A percentile compares a stretch with the other conserved stretches of the same genome.
Conservation (phyloP, 2,797 vertebrate species). For the Thripadectes ignobilis region DNA sequence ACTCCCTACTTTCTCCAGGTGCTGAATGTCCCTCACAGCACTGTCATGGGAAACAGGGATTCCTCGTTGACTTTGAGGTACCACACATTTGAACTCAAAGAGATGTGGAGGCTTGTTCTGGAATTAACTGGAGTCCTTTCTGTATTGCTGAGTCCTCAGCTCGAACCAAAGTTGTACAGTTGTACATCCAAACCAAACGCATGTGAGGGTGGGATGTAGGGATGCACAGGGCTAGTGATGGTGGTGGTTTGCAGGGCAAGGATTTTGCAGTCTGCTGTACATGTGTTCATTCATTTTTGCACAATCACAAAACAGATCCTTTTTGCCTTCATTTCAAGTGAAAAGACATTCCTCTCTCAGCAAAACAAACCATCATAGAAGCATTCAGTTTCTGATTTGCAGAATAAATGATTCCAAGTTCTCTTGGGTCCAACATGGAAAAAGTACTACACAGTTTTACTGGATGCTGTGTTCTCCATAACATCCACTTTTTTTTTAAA, state of each 20-base stretch:
- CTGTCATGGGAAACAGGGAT: not conserved
- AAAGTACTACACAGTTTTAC: not conserved
- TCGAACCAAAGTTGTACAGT: not conserved
- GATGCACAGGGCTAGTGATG: not conserved
- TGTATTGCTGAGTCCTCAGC: not conserved
- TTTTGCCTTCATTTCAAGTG: conserved; percentile 12
- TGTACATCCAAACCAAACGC: not conserved
- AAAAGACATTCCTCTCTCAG: conserved; percentile 37
- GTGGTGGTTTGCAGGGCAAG: not conserved
- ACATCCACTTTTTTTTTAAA: not conserved
- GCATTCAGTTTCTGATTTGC: conserved; percentile 7
- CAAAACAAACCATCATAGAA: conserved; percentile 1
- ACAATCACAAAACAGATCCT: not conserved
- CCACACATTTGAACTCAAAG: not conserved
- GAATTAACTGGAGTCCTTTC: not conserved
- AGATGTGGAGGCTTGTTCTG: not conserved
- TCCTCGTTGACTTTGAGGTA: not conserved
- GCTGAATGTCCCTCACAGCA: fast-evolving
- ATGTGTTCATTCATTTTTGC: not conserved
- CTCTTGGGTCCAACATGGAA: not conserved
- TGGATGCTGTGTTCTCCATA: not conserved
- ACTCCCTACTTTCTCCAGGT: not conserved
- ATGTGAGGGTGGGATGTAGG: not conserved
- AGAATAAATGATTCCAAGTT: conserved; percentile 11
- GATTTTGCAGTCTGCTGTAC: not conserved